phyloP scores from a whole-genome alignment of 2,888 invertebrate genomes.

The Leptinotarsa haldemani region DNA sequence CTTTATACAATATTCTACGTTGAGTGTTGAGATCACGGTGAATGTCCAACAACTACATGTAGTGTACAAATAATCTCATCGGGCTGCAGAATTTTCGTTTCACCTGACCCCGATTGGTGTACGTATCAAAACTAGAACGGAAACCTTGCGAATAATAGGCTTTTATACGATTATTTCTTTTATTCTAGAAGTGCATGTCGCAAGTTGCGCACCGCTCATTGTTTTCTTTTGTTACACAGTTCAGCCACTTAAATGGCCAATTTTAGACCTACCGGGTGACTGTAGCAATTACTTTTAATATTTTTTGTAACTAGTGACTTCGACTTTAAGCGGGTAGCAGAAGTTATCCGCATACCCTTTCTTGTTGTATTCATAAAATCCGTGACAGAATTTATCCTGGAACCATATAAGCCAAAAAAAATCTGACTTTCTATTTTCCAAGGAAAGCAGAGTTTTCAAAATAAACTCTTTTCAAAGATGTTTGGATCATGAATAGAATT shows the following conservation, averaged over 20 bases:
- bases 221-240: conserved; percentile 17
- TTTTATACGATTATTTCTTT: conserved; percentile 25
- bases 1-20: neutral
- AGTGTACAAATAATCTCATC: neutral
- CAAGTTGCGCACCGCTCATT: conserved; percentile 12
- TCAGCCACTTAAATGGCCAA: conserved; percentile 4
- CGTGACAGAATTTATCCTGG: too few species aligned
- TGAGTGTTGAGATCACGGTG: neutral
- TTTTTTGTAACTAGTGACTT: too few species aligned
- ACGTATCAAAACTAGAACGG: conserved; percentile 25
- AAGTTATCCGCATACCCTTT: too few species aligned
- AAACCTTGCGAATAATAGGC: conserved; percentile 18
- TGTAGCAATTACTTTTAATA: neutral
- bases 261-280: conserved; percentile 5
- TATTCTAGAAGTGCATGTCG: conserved; percentile 20
- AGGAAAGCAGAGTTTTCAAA: too few species aligned
- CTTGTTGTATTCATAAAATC: too few species aligned
- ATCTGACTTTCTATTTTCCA: too few species aligned
- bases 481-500: too few species aligned
- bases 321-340: too few species aligned
- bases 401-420: too few species aligned
- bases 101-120: conserved; percentile 13
- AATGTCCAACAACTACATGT: neutral
- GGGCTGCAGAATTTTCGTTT: neutral
- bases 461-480: too few species aligned